These are phyloP conservation scores for Tetramorium bicarinatum DNA, from an alignment of 2,888 invertebrate genomes.

Conservation along the genomic window DNA sequence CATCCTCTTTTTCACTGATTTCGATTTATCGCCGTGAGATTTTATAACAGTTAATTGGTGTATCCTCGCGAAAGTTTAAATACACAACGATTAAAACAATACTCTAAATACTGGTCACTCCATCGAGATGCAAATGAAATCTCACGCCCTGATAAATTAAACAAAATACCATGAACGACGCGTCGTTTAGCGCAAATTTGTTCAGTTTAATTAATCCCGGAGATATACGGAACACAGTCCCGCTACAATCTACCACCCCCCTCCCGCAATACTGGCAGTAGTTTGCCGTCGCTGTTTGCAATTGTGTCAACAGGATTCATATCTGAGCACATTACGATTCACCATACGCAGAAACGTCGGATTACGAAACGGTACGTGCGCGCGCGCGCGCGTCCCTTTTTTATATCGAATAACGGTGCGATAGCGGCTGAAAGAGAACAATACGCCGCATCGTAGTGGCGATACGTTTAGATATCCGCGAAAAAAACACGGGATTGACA, in stretches of 20 bases:
- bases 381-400: conserved; percentile 12
- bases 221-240: not conserved
- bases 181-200: conserved; percentile 43
- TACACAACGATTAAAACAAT: conserved; percentile 20
- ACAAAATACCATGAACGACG: conserved; percentile 26
- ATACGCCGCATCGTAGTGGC: conserved; percentile 9
- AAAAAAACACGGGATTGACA: conserved; percentile 9
- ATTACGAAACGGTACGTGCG: conserved; percentile 17
- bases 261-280: conserved; percentile 11
- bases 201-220: conserved; percentile 53
- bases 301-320: conserved; percentile 50
- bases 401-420: conserved; percentile 46
- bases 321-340: conserved; percentile 53
- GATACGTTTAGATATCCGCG: conserved; percentile 60
- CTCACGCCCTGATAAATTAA: conserved; percentile 18
- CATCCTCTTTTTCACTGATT: not conserved
- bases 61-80: conserved; percentile 9
- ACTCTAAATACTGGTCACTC: conserved; percentile 15
- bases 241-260: not conserved
- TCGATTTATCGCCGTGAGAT: not conserved
- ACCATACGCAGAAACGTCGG: conserved; percentile 22
- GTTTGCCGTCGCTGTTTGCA: conserved; percentile 35
- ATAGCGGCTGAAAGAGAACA: conserved; percentile 45
- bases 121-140: conserved; percentile 20
- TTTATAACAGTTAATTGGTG: not conserved